These are phyloP conservation scores for Congeria kusceri DNA, from an alignment of 2,888 invertebrate species.

Conservation along the genomic window DNA sequence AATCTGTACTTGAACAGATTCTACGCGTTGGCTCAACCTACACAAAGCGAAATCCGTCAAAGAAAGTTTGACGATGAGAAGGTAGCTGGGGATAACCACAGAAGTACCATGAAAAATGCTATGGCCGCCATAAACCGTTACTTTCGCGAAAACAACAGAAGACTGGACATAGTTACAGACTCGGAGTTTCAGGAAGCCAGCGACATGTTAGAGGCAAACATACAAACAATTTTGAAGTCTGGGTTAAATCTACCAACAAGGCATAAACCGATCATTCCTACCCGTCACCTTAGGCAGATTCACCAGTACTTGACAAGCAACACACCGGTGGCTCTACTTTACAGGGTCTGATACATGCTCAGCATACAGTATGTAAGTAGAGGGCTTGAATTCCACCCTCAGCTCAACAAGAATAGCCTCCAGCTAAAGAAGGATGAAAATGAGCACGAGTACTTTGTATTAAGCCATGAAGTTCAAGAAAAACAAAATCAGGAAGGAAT, in stretches of 20 bases:
- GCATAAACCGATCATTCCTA: constrained; percentile 3
- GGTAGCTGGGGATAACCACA: constrained; percentile 21
- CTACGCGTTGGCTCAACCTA: constrained; percentile 27
- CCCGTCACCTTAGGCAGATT: constrained; percentile 8
- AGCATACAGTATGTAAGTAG: constrained; percentile 27
- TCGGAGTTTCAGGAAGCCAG: constrained; percentile 5
- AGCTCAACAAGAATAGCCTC: constrained; percentile 4
- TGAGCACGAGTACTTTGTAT: not conserved
- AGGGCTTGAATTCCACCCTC: constrained; percentile 30
- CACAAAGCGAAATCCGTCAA: constrained; percentile 15
- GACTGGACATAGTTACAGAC: constrained; percentile 17
- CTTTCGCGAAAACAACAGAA: constrained; percentile 9
- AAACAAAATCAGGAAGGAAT: constrained; percentile 26
- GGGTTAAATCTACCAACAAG: constrained; percentile 8
- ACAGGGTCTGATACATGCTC: constrained; percentile 29
- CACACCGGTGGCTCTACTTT: constrained; percentile 11
- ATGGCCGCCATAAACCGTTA: constrained; percentile 28
- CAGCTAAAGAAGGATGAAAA: constrained; percentile 9
- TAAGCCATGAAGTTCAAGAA: constrained; percentile 20
- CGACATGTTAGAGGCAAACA: constrained; percentile 9
- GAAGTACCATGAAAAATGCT: constrained; percentile 27
- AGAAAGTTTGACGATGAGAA: constrained; percentile 9
- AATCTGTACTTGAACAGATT: constrained; percentile 10
- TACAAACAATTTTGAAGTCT: constrained; percentile 16
- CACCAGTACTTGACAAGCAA: not conserved